Base-by-base conservation (phyloP, 2,113 vertebrate species). In the Nibea coibor region DNA sequence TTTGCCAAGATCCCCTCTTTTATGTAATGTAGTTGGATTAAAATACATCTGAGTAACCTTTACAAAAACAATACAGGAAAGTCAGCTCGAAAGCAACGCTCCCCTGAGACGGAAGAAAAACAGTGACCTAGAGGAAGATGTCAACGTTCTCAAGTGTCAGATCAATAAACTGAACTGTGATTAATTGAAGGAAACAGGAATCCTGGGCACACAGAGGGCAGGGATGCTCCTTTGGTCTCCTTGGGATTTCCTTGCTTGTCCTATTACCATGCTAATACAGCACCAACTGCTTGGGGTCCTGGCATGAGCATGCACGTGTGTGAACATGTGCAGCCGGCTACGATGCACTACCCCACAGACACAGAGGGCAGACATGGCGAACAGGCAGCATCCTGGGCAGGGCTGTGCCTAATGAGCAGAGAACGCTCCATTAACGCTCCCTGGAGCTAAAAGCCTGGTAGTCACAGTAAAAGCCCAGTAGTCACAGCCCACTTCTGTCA, bases 371-470 rank as follows among this genome's bases (percentile, higher is more conserved):
- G 73, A 75, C 71, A 31, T 2, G 17, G 10, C 4, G 58, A 63
- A 62, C 61, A 22, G 54, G 79, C 78, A 70, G 77, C 67, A 68
- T 89, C 75, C 81, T 64, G 71, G 82, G 86, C 78, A 80, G 35
- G 72, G 63, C 74, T 31, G 48, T 86, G 53, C 67, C 74, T 88
- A 93, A 91, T 88, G 73, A 84, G 80, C 75, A 84, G 73, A 83
- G 78, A 81, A 92, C 81, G 83, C 80, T 83, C 72, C 81, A 84
- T 89, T 86, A 86, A 75, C 56, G 64, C 24, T 72, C 83, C 88
- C 76, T 11, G 16, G 51, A 79, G 91, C 86, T 68, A 66, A 79
- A 76, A 82, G 83, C 78, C 72, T 72, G 26, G 58, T 71, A 72
- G 87, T 88, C 80, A 82, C 83, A 77, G 80, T 68, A 66, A 79